Percentiles rank a stretch among this genome's conserved stretches.
Conservation (phyloP, 2,888 invertebrate species). For the Athalia circularis region DNA sequence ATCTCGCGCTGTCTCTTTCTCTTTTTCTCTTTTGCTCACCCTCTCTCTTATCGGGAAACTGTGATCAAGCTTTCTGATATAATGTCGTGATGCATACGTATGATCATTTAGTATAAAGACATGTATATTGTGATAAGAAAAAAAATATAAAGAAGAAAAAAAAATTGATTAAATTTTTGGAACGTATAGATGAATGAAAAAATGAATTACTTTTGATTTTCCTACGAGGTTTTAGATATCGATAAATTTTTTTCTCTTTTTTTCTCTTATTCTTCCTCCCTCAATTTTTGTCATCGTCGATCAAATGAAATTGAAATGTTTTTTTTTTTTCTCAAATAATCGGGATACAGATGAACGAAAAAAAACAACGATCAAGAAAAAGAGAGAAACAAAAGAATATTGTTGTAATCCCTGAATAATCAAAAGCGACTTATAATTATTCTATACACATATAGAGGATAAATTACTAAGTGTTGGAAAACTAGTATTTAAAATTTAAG, state of each 20-base stretch:
- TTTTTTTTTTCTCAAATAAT: not conserved
- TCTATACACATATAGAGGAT: constrained; percentile 39
- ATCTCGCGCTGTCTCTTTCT: too few species aligned
- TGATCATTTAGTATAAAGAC: constrained; percentile 28
- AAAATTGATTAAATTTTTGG: not conserved
- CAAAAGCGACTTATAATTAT: constrained; percentile 44
- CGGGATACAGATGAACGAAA: constrained; percentile 19
- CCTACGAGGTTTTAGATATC: too few species aligned
- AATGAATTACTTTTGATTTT: too few species aligned
- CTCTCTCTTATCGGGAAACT: not conserved
- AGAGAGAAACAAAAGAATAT: constrained; percentile 45
- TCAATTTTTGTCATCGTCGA: too few species aligned
- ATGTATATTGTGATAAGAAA: constrained; percentile 32
- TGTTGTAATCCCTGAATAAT: constrained; percentile 42
- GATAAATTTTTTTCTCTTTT: too few species aligned
- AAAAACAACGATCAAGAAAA: constrained; percentile 24
- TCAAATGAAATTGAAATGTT: not conserved
- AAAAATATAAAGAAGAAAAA: too few species aligned
- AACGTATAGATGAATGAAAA: not conserved
- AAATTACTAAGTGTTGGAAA: constrained; percentile 47
- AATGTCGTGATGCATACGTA: constrained; percentile 40
- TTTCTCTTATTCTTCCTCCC: too few species aligned
- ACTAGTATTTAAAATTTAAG: constrained; percentile 55
- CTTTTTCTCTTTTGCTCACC: too few species aligned
- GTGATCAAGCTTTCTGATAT: constrained; percentile 1